These are phyloP conservation scores for Hippopotamyrus pictus DNA, from an alignment of 2,797 vertebrate genomes.

Conservation along the genomic window DNA sequence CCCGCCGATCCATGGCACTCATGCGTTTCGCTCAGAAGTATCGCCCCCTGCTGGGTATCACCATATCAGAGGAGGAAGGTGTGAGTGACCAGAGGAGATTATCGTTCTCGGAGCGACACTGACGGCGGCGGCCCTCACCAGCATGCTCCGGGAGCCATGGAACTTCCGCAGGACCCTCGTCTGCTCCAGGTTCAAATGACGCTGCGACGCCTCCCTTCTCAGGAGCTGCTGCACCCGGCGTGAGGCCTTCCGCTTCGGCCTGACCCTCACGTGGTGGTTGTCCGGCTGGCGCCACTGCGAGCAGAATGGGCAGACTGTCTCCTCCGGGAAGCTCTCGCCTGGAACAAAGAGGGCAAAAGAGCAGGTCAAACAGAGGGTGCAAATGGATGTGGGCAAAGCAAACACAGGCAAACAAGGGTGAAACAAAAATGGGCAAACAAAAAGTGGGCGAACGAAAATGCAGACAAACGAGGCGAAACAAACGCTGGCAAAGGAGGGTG, in stretches of 20 bases:
- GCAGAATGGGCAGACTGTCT: constrained; percentile 69
- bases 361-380: neutral
- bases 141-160: constrained; percentile 61
- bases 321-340: constrained; percentile 36
- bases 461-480: neutral
- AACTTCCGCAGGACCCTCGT: constrained; percentile 69
- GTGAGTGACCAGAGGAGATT: neutral
- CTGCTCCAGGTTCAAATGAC: constrained; percentile 70
- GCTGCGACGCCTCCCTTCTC: constrained; percentile 57
- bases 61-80: neutral
- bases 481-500: neutral
- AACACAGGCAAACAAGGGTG: neutral
- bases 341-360: constrained; percentile 22
- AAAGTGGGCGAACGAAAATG: neutral
- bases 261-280: constrained; percentile 68
- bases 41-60: neutral
- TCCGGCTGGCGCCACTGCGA: constrained; percentile 72
- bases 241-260: constrained; percentile 70
- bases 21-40: neutral
- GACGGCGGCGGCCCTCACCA: constrained; percentile 66
- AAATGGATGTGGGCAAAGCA: neutral
- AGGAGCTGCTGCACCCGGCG: constrained; percentile 66
- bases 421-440: neutral
- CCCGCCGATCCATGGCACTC: neutral
- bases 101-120: neutral